phyloP scores from a whole-genome alignment of 2,888 invertebrate species.

The Drosophila suboccidentalis region DNA sequence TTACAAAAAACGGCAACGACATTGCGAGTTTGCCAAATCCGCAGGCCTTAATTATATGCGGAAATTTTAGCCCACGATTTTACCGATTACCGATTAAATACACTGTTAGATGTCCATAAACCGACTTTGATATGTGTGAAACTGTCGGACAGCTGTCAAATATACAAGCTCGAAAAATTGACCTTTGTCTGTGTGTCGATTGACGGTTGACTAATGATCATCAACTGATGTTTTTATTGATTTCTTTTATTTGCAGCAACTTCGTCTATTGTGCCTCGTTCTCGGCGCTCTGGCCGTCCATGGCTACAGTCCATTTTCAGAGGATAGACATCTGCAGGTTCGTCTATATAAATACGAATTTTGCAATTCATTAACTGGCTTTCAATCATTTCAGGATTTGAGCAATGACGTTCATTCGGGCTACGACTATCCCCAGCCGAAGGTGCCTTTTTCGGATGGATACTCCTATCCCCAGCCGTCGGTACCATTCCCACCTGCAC shows the following conservation, averaged over 20 bases:
- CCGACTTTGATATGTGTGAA: constrained; percentile 41
- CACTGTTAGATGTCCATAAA: constrained; percentile 50
- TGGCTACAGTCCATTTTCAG: constrained; percentile 19
- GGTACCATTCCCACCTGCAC: constrained; percentile 65
- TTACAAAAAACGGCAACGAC: constrained; percentile 20
- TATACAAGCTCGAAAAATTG: constrained; percentile 35
- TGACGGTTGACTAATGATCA: constrained; percentile 22
- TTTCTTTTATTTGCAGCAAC: constrained; percentile 61
- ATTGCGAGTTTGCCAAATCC: constrained; percentile 37
- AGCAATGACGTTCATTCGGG: constrained; percentile 48
- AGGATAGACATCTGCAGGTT: constrained; percentile 34
- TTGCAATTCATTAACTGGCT: not conserved
- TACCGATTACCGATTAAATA: constrained; percentile 19
- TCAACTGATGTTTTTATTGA: constrained; percentile 17
- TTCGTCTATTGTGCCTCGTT: constrained; percentile 59
- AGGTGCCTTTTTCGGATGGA: constrained; percentile 65
- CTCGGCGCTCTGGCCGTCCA: constrained; percentile 53
- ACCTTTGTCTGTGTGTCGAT: constrained; percentile 30
- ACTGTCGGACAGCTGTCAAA: constrained; percentile 42
- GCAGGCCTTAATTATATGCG: constrained; percentile 48
- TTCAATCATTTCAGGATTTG: constrained; percentile 28
- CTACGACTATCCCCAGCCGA: constrained; percentile 72
- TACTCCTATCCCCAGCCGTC: constrained; percentile 75
- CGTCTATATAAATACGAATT: not conserved
- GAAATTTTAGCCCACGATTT: constrained; percentile 37